Conservation (phyloP, 2,113 vertebrate species). For the Erpornis zantholeuca region DNA sequence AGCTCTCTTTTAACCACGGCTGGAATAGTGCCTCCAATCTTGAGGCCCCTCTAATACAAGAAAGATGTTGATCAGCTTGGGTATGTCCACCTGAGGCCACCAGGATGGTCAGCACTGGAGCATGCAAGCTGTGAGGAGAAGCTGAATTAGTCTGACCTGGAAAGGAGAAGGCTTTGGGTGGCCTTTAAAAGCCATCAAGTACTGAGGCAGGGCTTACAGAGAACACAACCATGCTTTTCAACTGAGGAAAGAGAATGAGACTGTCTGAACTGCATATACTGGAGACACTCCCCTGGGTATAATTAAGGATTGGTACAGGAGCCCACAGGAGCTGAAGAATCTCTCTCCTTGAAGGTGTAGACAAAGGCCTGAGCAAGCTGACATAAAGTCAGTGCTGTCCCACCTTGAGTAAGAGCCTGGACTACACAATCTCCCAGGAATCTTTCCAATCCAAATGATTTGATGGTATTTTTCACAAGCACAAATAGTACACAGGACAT, state of each 20-base stretch:
- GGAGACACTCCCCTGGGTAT: neutral
- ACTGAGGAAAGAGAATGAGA: neutral
- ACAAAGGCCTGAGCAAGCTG: neutral
- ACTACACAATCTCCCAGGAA: neutral
- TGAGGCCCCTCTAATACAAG: neutral
- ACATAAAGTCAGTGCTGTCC: neutral
- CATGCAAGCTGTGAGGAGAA: neutral
- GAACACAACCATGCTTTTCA: neutral
- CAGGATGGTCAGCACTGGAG: neutral
- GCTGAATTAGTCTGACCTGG: neutral
- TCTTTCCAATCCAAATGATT: neutral
- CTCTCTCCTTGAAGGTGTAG: neutral
- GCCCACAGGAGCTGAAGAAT: neutral
- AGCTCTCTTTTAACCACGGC: neutral
- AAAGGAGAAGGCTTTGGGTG: neutral
- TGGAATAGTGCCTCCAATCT: neutral
- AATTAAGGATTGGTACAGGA: neutral
- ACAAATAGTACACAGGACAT: neutral
- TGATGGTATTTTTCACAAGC: neutral
- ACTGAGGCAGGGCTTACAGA: neutral
- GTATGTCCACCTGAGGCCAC: neutral
- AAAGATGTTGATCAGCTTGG: neutral
- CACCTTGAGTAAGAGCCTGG: neutral
- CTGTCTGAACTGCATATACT: neutral
- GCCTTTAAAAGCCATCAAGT: neutral